Percentiles rank a stretch among this genome's conserved stretches.
These are phyloP conservation scores for Physocephala rufipes DNA, from an alignment of 2,888 invertebrate species.

Conservation along the genomic window DNA sequence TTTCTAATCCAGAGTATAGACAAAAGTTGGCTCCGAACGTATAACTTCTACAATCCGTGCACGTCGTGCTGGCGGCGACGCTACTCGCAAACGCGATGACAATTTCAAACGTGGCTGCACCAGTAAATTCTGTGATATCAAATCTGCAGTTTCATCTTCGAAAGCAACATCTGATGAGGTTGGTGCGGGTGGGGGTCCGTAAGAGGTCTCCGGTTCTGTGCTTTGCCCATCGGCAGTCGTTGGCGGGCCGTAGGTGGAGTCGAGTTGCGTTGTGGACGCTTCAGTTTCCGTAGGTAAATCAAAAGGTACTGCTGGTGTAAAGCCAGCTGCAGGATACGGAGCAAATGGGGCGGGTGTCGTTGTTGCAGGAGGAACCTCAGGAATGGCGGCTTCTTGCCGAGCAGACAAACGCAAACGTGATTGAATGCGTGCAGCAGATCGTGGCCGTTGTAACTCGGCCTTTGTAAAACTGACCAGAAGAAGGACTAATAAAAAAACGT, in stretches of 20 bases:
- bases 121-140: slow-evolving; percentile 7
- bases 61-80: slow-evolving; percentile 36
- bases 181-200: slow-evolving; percentile 40
- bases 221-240: background rate
- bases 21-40: slow-evolving; percentile 52
- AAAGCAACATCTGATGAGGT: background rate
- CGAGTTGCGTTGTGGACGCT: slow-evolving; percentile 46
- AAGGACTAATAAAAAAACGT: slow-evolving; percentile 37
- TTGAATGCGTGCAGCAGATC: slow-evolving; percentile 10
- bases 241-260: slow-evolving; percentile 49
- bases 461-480: slow-evolving; percentile 4
- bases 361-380: background rate
- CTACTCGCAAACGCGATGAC: slow-evolving; percentile 36
- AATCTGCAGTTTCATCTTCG: background rate
- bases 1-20: slow-evolving; percentile 51
- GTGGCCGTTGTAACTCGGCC: slow-evolving; percentile 8
- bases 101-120: slow-evolving; percentile 13
- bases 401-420: slow-evolving; percentile 37
- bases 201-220: slow-evolving; percentile 36
- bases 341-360: background rate
- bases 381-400: slow-evolving; percentile 18
- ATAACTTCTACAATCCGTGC: slow-evolving; percentile 48
- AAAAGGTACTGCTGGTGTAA: slow-evolving; percentile 43
- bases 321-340: slow-evolving; percentile 44
- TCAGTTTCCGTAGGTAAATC: slow-evolving; percentile 44